Evolutionary conservation across 2,797 vertebrate genomes (phyloP), one percentile per base, ranked within the genome.

Genomic region (Vireo griseus): DNA sequence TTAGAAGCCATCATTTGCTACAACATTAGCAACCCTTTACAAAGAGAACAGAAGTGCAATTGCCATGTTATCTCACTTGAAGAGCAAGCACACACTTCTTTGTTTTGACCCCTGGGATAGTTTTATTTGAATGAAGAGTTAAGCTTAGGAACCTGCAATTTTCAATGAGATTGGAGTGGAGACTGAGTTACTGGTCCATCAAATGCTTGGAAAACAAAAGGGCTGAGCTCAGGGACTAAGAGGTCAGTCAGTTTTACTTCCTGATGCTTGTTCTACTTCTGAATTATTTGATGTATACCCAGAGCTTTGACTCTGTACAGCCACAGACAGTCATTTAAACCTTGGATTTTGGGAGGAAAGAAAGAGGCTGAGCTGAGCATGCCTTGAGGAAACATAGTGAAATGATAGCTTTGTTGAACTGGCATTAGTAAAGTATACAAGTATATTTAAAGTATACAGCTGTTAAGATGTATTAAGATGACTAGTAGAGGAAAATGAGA

Each of bases 81-180:
- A 82, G 44, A 85, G 71, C 40, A 94, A 59, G 10, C 29, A 33
- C 33, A 47, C 24, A 11, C 14, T 80, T 66, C 26, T 78, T 92
- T 92, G 13, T 82, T 93, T 74, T 78, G 48, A 86, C 35, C 35
- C 26, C 16, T 39, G 66, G 31, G 14, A 44, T 78, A 69, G 10
- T 85, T 95, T 59, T 77, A 21, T 92, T 88, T 88, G 71, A 93
- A 90, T 42, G 2, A 87, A 81, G 78, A 90, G 12, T 76, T 92
- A 81, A 66, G 28, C 40, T 45, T 28, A 66, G 73, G 44, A 80
- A 52, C 29, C 19, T 85, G 11, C 28, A 73, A 66, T 24, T 59
- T 55, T 91, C 25, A 17, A 1, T 47, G 33, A 31, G 25, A 18
- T 45, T 59, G 75, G 19, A 83, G 14, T 68, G 55, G 80, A 66